Percentiles rank a stretch among this genome's conserved stretches.
Evolutionary conservation across 2,797 vertebrate genomes (phyloP).

Genomic region (Necrosyrtes monachus): DNA sequence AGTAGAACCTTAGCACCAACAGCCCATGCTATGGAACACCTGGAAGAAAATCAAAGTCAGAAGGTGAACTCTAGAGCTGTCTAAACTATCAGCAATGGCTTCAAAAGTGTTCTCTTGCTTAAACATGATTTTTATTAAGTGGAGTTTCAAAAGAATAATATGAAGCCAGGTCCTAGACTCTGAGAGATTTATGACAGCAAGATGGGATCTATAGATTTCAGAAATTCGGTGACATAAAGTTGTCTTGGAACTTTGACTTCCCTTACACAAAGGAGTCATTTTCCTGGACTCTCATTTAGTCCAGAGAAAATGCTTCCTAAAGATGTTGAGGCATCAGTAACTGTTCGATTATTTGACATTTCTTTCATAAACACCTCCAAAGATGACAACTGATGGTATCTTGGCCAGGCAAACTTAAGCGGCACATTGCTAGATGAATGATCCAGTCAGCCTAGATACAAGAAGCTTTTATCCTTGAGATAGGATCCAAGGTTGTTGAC

Average conservation of each 20-base stretch:
- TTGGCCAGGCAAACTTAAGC: not conserved
- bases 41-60: not conserved
- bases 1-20: not conserved
- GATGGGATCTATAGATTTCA: not conserved
- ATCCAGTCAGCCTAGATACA: not conserved
- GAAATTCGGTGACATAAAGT: not conserved
- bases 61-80: not conserved
- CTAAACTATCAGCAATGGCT: not conserved
- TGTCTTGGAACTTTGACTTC: not conserved
- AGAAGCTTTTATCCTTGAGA: not conserved
- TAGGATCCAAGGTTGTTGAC: not conserved
- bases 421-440: not conserved
- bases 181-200: not conserved
- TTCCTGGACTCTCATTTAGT: not conserved
- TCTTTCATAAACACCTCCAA: not conserved
- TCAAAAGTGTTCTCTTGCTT: not conserved
- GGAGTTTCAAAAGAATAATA: not conserved
- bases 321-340: not conserved
- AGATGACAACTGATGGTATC: not conserved
- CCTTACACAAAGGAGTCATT: not conserved
- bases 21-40: not conserved
- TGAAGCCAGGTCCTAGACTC: not conserved
- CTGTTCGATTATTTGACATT: not conserved
- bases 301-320: not conserved
- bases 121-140: not conserved